Conservation (phyloP, 1,140 invertebrate genomes). For the Halictus rubicundus region DNA sequence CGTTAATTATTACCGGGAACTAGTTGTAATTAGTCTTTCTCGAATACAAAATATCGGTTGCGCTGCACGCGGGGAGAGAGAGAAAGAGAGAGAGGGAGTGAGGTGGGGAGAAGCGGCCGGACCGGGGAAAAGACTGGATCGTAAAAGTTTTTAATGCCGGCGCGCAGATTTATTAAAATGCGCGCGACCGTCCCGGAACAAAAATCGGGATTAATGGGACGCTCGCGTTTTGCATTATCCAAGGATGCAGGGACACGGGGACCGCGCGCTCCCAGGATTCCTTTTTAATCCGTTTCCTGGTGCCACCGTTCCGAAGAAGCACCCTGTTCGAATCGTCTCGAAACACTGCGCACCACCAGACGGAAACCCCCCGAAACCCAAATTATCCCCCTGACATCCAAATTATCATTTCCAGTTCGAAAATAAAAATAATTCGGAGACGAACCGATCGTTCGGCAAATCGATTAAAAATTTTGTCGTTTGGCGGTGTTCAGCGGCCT, state of each 20-base stretch:
- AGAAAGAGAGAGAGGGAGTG: neutral
- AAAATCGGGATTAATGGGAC: constrained; percentile 38
- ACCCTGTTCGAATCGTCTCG: too few species aligned
- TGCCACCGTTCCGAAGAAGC: too few species aligned
- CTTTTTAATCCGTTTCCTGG: too few species aligned
- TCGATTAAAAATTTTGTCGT: too few species aligned
- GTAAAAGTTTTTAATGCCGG: constrained; percentile 56
- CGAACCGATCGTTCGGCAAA: too few species aligned
- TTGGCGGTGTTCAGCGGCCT: too few species aligned
- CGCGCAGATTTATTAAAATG: constrained; percentile 44
- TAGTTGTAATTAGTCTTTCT: constrained; percentile 67
- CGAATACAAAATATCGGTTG: constrained; percentile 67
- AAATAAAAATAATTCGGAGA: too few species aligned
- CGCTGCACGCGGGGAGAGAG: neutral
- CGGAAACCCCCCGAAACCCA: too few species aligned
- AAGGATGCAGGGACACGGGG: neutral
- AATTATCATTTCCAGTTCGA: too few species aligned
- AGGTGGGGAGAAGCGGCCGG: neutral
- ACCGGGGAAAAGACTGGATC: constrained; percentile 13
- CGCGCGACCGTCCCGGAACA: constrained; percentile 34
- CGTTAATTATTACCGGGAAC: constrained; percentile 67
- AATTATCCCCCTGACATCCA: too few species aligned
- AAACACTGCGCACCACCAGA: too few species aligned
- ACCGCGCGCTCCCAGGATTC: too few species aligned
- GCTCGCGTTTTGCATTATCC: constrained; percentile 1